phyloP scores from a whole-genome alignment of 2,888 invertebrate genomes.

The Syritta pipiens region DNA sequence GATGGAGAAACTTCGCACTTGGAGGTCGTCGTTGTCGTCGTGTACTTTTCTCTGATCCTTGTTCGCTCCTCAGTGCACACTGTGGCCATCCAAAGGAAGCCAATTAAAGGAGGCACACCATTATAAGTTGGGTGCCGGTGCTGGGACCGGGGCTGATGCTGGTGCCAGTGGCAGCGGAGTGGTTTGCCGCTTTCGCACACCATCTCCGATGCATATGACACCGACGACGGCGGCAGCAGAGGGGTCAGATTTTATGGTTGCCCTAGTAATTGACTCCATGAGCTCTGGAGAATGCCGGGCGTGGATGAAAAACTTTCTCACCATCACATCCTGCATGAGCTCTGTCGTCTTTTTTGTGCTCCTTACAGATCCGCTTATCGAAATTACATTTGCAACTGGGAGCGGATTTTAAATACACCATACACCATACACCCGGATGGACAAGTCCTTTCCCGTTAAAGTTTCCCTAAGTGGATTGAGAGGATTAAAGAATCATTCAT shows the following conservation, averaged over 20 bases:
- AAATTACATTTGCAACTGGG: constrained; percentile 58
- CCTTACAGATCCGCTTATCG: constrained; percentile 53
- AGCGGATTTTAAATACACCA: constrained; percentile 41
- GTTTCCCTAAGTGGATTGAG: constrained; percentile 35
- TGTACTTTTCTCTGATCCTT: constrained; percentile 14
- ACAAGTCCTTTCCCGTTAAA: constrained; percentile 27
- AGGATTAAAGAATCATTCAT: constrained; percentile 35
- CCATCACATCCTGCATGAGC: constrained; percentile 1
- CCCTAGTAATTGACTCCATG: constrained; percentile 55
- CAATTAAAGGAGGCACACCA: constrained; percentile 58
- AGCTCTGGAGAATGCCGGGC: background rate
- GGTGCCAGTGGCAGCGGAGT: background rate
- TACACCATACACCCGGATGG: constrained; percentile 18
- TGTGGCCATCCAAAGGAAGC: constrained; percentile 40
- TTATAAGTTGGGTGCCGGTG: constrained; percentile 41
- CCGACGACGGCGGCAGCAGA: constrained; percentile 36
- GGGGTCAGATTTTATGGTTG: constrained; percentile 61
- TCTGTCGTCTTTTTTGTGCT: constrained; percentile 2
- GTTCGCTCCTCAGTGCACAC: constrained; percentile 15
- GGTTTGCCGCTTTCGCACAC: background rate
- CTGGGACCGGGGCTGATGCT: no score
- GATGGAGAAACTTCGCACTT: constrained; percentile 54
- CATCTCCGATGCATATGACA: constrained; percentile 50
- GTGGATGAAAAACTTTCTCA: constrained; percentile 42
- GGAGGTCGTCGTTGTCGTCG: constrained; percentile 24